Base-by-base conservation (phyloP, 2,113 vertebrate genomes). In the Seriola dumerili region DNA sequence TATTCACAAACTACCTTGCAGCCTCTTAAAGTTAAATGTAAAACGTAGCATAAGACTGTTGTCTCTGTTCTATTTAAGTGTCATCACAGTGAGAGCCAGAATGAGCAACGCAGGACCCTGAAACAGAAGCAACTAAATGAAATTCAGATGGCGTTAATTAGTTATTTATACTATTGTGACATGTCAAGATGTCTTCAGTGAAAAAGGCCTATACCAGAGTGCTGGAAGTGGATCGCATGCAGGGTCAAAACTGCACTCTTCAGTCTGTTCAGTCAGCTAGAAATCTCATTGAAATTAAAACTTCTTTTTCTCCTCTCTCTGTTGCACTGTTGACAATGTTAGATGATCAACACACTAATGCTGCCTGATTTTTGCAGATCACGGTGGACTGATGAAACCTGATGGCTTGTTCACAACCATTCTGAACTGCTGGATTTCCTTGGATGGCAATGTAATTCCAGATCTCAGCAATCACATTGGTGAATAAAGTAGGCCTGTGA, bases 381-480 rank as follows among this genome's bases (percentile, higher is more conserved):
- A 72, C 1, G 14, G 4, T 13, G 21, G 21, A 42, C 42, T 36
- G 46, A 36, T 13, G 46, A 40, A 58, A 63, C 25, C 48, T 63
- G 38, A 5, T n/a, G 36, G 50, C 50, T 66, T 42, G 52, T 59
- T 70, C 34, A 17, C 44, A 62, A 5, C 4, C 23, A 42, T 40
- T 32, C 17, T 63, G 9, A 23, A 57, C 38, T 1, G 4, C n/a
- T 34, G 48, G 48, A 57, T 21, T 11, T 65, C 44, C 62, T 5
- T n/a, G n/a, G 29, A 59, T 85, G 57, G 69, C 17, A 38, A 0
- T 57, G 25, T 57, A 29, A 75, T 79, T 16, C n/a, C 36, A 63
- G 6, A 21, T 73, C 4, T 55, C 38, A 62, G 38, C 19, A 40
- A 21, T 72, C 21, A 68, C 38, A 10, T 4, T 57, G 10, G 46